Conservation (phyloP, 2,113 vertebrate species). For the Tylochromis polylepis region DNA sequence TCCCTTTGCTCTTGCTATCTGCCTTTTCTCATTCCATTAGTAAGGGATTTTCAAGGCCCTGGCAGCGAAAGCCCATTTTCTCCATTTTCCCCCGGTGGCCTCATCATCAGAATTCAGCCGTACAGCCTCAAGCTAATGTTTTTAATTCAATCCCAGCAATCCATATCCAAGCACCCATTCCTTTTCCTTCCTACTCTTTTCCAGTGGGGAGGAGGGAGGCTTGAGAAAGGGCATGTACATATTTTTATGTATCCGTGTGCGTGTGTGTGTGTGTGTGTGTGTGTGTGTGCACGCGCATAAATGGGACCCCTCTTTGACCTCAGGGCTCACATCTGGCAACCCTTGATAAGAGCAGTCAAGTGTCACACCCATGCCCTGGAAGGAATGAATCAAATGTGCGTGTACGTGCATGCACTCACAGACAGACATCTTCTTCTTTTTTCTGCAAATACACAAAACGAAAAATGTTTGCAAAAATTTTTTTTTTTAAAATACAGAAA, state of each 20-base stretch:
- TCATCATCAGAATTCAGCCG: constrained; percentile 43
- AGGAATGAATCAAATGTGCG: neutral
- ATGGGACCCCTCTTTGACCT: constrained; percentile 21
- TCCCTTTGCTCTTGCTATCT: constrained; percentile 19
- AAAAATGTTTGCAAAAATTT: neutral
- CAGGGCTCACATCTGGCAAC: constrained; percentile 26
- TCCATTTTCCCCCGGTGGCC: constrained; percentile 49
- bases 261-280: fast-evolving
- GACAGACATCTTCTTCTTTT: neutral
- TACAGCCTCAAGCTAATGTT: constrained; percentile 66
- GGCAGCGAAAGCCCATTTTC: constrained; percentile 67
- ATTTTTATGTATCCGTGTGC: neutral
- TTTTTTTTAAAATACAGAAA: neutral
- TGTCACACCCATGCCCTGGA: neutral
- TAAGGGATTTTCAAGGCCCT: constrained; percentile 61
- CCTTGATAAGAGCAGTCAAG: constrained; percentile 31
- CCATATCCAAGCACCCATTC: constrained; percentile 51
- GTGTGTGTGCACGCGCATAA: neutral
- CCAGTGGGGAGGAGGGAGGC: neutral
- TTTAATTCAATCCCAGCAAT: constrained; percentile 67
- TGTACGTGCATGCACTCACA: neutral
- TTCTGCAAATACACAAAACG: neutral
- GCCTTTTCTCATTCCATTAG: constrained; percentile 70
- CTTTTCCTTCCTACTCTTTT: constrained; percentile 24
- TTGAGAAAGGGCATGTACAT: neutral